These are phyloP conservation scores for Hemibagrus wyckioides DNA, from an alignment of 2,113 vertebrate genomes.

Conservation along the genomic window DNA sequence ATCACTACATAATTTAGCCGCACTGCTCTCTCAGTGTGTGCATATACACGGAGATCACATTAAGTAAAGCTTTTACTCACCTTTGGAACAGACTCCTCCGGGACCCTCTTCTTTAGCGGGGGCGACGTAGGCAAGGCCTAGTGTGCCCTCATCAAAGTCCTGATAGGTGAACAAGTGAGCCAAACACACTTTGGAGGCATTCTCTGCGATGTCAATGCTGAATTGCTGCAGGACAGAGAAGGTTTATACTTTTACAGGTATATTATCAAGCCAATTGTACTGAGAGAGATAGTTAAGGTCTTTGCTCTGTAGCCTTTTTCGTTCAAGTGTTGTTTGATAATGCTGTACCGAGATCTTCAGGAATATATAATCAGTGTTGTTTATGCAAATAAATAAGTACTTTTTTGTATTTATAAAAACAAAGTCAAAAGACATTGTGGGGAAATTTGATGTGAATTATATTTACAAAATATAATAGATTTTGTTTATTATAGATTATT, in stretches of 20 bases:
- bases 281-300: background rate
- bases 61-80: constrained; percentile 63
- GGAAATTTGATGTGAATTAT: background rate
- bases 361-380: background rate
- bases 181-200: constrained; percentile 88
- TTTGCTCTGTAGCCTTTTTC: background rate
- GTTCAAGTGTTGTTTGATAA: background rate
- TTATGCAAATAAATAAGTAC: background rate
- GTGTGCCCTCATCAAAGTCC: constrained; percentile 94
- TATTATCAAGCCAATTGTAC: background rate
- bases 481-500: too few relatives aligned
- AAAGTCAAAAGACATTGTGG: background rate
- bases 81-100: constrained; percentile 92
- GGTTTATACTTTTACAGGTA: background rate
- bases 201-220: constrained; percentile 89
- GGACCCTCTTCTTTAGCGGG: constrained; percentile 83
- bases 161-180: constrained; percentile 98
- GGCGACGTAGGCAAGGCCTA: constrained; percentile 93
- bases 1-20: background rate
- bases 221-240: constrained; percentile 82
- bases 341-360: background rate
- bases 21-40: background rate
- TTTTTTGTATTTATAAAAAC: background rate
- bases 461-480: too few relatives aligned
- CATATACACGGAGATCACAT: background rate